Percentiles rank a stretch among this genome's conserved stretches.
Conservation (phyloP, 2,888 invertebrate genomes). For the Meiosimyza decipiens region DNA sequence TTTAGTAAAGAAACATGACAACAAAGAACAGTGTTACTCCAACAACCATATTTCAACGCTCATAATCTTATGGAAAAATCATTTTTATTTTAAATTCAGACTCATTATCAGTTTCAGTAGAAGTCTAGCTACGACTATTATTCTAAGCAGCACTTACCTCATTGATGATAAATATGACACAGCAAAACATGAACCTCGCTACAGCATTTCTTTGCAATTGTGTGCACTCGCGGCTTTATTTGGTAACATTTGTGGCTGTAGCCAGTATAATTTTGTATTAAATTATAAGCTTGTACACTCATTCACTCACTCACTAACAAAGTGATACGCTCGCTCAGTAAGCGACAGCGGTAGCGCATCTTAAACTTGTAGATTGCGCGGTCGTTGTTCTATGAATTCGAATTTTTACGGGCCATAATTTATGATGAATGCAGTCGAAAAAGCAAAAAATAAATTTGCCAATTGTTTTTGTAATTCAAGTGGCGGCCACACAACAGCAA, state of each 20-base stretch:
- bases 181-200: neutral
- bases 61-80: too few species aligned
- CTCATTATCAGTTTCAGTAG: too few species aligned
- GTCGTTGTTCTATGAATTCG: constrained; percentile 36
- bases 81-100: too few species aligned
- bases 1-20: too few species aligned
- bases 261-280: constrained; percentile 21
- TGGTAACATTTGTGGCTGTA: neutral
- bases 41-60: too few species aligned
- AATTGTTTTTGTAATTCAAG: neutral
- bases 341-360: neutral
- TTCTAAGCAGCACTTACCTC: constrained; percentile 24
- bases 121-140: neutral
- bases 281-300: neutral
- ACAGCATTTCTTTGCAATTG: neutral
- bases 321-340: constrained; percentile 23
- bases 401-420: constrained; percentile 30
- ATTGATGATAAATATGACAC: neutral
- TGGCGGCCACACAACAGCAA: constrained; percentile 13
- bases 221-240: constrained; percentile 9
- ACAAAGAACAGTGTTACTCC: too few species aligned
- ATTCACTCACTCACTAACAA: neutral
- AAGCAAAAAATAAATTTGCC: neutral
- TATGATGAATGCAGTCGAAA: constrained; percentile 25
- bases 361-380: constrained; percentile 33